Conservation (phyloP, 2,888 invertebrate species). For the Biston stratarius region DNA sequence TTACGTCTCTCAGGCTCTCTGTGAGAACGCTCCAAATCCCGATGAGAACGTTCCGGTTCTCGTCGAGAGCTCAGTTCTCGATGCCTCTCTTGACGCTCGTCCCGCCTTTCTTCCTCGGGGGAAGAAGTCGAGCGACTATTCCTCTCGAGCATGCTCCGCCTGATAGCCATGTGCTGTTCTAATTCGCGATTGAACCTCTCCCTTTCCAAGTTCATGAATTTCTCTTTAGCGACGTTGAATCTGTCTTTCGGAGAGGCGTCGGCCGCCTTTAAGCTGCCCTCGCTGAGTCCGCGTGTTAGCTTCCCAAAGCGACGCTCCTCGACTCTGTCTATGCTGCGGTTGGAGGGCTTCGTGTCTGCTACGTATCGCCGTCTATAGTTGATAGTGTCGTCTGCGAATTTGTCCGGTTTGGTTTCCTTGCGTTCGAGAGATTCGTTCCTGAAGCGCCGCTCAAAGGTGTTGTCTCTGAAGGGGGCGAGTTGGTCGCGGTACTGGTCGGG, state of each 20-base stretch:
- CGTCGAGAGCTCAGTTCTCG: constrained; percentile 76
- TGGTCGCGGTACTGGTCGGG: constrained; percentile 67
- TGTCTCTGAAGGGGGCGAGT: constrained; percentile 73
- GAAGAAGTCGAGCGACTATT: constrained; percentile 85
- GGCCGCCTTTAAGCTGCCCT: constrained; percentile 77
- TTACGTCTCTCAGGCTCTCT: constrained; percentile 72
- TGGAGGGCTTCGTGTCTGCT: constrained; percentile 79
- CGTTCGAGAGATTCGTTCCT: constrained; percentile 69
- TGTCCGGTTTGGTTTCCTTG: constrained; percentile 56
- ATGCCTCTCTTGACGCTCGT: constrained; percentile 80
- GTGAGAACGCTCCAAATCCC: constrained; percentile 70
- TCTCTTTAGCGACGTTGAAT: constrained; percentile 95
- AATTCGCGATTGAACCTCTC: constrained; percentile 88
- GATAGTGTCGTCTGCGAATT: constrained; percentile 69
- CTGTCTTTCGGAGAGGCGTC: constrained; percentile 90
- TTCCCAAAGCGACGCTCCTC: constrained; percentile 82
- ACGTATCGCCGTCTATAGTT: constrained; percentile 83
- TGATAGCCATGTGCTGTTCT: constrained; percentile 82
- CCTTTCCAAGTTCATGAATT: constrained; percentile 92
- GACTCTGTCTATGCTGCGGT: constrained; percentile 75
- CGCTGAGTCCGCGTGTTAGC: constrained; percentile 75
- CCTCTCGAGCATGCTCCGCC: constrained; percentile 82
- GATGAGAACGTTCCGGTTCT: constrained; percentile 79
- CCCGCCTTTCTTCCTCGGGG: constrained; percentile 82
- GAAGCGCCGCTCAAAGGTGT: constrained; percentile 57